phyloP scores from a whole-genome alignment of 2,888 invertebrate genomes.

The Unio delphinus region DNA sequence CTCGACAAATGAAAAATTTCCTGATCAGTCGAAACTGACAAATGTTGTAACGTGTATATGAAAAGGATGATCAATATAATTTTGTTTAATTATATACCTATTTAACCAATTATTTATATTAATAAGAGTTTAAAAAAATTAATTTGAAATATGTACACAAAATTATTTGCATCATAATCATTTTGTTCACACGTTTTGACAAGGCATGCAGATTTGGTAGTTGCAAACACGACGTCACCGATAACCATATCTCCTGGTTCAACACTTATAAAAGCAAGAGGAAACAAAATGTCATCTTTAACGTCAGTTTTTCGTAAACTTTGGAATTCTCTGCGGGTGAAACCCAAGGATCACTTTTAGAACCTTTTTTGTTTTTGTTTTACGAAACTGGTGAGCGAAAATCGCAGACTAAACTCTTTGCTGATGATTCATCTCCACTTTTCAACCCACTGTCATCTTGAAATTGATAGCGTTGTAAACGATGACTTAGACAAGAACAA shows the following conservation, averaged over 20 bases:
- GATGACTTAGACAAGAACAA: conserved; percentile 2
- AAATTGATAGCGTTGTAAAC: conserved; percentile 10
- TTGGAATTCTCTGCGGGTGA: conserved; percentile 1
- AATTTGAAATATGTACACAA: conserved; percentile 6
- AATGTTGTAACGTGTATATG: no score
- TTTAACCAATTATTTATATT: conserved; percentile 8
- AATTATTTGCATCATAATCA: conserved; percentile 5
- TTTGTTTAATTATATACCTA: conserved; percentile 7
- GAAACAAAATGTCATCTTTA: conserved; percentile 5
- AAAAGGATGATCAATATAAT: no score
- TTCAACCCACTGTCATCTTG: background rate
- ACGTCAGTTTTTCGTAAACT: background rate
- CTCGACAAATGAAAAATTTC: no score
- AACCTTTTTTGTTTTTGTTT: conserved; percentile 13
- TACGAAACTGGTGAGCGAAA: conserved; percentile 7
- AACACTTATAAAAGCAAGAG: conserved; percentile 2
- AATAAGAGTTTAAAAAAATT: conserved; percentile 8
- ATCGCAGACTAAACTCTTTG: conserved; percentile 8
- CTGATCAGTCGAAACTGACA: no score
- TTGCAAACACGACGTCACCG: conserved; percentile 7
- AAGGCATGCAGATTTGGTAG: conserved; percentile 11
- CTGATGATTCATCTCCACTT: conserved; percentile 7
- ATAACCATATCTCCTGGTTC: conserved; percentile 3
- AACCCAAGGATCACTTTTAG: conserved; percentile 16
- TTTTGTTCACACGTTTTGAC: conserved; percentile 3